Evolutionary conservation across 2,888 invertebrate genomes (phyloP).

Genomic region (Pseudococcus longispinus): DNA sequence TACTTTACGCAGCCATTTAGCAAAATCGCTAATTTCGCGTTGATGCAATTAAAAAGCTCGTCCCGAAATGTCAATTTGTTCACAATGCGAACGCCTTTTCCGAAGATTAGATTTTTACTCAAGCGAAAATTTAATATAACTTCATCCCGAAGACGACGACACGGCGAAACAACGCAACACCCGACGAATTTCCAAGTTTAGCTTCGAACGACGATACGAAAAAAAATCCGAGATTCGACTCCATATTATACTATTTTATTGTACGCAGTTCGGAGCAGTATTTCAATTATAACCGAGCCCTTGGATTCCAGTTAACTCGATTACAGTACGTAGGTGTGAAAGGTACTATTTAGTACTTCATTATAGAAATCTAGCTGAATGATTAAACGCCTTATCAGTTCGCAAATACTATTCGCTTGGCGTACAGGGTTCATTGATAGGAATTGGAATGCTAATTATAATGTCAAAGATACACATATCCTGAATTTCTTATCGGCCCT

Average conservation of each 20-base stretch:
- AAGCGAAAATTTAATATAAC: conserved; percentile 14
- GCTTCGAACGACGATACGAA: neutral
- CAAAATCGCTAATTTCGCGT: neutral
- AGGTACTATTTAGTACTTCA: neutral
- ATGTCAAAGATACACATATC: neutral
- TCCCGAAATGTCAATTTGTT: neutral
- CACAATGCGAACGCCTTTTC: neutral
- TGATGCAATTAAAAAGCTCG: neutral
- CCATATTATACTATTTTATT: neutral
- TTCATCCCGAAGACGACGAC: neutral
- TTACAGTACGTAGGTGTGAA: neutral
- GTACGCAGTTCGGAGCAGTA: neutral
- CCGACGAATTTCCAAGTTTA: neutral
- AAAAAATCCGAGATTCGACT: neutral
- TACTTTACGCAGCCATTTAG: neutral
- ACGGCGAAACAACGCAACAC: neutral
- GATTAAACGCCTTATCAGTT: neutral
- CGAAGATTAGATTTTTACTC: neutral
- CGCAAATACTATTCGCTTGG: neutral
- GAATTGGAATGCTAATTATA: neutral
- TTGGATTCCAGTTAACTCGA: neutral
- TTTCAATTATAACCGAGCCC: neutral
- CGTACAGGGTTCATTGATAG: neutral
- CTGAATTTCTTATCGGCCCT: neutral
- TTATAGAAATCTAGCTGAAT: neutral